Evolutionary conservation across 2,797 vertebrate species (phyloP).

Genomic region (Triplophysa yarkandensis): DNA sequence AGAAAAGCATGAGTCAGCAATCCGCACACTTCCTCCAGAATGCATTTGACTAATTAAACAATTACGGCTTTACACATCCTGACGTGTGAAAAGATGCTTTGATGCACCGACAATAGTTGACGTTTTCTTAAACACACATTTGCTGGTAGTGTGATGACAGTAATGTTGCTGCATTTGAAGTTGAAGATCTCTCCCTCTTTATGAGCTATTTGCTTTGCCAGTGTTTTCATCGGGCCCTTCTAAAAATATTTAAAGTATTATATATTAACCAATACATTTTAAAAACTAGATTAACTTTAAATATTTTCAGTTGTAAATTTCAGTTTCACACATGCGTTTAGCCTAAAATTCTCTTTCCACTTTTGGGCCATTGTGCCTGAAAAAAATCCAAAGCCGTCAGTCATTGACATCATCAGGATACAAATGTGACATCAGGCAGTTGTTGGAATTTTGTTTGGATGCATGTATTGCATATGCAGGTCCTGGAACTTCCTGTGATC

Average conservation of each 20-base stretch:
- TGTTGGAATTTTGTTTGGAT: slow-evolving; percentile 19
- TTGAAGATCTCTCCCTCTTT: not conserved
- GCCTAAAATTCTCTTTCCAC: too few relatives aligned
- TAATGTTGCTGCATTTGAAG: not conserved
- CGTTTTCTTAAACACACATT: not conserved
- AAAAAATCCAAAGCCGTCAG: not conserved
- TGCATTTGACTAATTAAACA: slow-evolving; percentile 74
- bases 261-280: not conserved
- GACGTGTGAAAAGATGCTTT: slow-evolving; percentile 57
- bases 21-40: slow-evolving; percentile 68
- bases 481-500: slow-evolving; percentile 27
- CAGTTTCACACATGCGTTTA: not conserved
- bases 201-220: not conserved
- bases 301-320: not conserved
- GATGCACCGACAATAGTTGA: slow-evolving; percentile 22
- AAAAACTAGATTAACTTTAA: too few relatives aligned
- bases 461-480: slow-evolving; percentile 22
- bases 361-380: too few relatives aligned
- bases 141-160: not conserved
- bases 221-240: not conserved
- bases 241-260: not conserved
- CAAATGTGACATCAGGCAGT: slow-evolving; percentile 5
- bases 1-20: slow-evolving; percentile 74
- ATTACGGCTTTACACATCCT: slow-evolving; percentile 56
- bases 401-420: slow-evolving; percentile 4